Evolutionary conservation across 2,113 vertebrate species (phyloP).

Genomic region (Pterophyllum scalare): DNA sequence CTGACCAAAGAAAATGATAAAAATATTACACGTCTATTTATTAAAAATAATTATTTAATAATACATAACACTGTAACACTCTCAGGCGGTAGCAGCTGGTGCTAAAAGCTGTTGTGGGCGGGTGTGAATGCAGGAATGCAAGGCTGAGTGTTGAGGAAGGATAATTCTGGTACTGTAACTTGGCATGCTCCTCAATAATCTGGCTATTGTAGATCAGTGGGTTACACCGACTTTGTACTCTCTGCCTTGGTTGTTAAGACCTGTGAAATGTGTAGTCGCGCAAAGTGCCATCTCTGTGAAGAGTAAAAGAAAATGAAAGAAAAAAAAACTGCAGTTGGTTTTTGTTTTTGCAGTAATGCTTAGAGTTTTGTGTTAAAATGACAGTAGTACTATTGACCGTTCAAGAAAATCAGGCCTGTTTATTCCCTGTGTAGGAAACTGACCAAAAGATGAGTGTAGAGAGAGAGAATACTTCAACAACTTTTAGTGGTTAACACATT

Average conservation of each 20-base stretch:
- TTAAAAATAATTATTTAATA: not conserved
- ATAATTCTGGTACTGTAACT: not conserved
- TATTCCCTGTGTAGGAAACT: not conserved
- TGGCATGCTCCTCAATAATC: not conserved
- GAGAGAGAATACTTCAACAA: too few relatives aligned
- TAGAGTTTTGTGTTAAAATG: not conserved
- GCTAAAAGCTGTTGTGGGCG: constrained; percentile 6
- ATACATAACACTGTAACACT: not conserved
- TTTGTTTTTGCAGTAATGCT: not conserved
- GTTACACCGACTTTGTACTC: not conserved
- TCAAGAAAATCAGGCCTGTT: not conserved
- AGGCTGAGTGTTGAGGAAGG: not conserved
- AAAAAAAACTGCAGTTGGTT: too few relatives aligned
- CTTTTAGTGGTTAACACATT: too few relatives aligned
- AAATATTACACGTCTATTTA: constrained; percentile 2
- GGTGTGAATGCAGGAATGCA: constrained; percentile 2
- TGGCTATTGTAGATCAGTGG: constrained; percentile 4
- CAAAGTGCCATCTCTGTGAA: not conserved
- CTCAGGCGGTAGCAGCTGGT: not conserved
- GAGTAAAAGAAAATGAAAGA: not conserved
- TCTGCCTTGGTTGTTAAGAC: not conserved
- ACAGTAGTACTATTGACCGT: accelerated
- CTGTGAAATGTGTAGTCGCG: too few relatives aligned
- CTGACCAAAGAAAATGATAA: not conserved
- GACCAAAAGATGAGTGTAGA: not conserved